A percentile compares a stretch with the other conserved stretches of the same genome.
Evolutionary conservation across 2,888 invertebrate species (phyloP).

Genomic region (Drosophila diplacantha): DNA sequence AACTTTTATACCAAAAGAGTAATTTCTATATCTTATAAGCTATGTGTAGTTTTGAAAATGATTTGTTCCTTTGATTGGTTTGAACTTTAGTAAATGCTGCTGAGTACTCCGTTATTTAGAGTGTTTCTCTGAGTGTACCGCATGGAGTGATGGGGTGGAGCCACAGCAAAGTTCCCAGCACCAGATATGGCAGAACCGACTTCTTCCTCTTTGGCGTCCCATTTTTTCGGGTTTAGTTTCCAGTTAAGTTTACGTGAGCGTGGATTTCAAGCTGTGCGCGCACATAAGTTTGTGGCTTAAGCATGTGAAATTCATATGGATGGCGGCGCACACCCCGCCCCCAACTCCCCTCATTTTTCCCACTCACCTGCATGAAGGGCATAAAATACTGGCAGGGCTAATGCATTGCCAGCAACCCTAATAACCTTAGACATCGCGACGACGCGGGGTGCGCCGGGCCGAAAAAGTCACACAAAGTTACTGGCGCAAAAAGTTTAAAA

Average conservation of each 20-base stretch:
- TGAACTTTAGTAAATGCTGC: too few species aligned
- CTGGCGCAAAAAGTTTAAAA: slow-evolving; percentile 63
- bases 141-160: not conserved
- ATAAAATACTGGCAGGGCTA: slow-evolving; percentile 54
- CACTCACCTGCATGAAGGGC: slow-evolving; percentile 32
- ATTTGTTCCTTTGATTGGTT: too few species aligned
- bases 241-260: slow-evolving; percentile 70
- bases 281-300: slow-evolving; percentile 72
- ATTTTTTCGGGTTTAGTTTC: slow-evolving; percentile 51
- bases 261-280: slow-evolving; percentile 71
- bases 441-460: slow-evolving; percentile 16
- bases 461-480: slow-evolving; percentile 54
- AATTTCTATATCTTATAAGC: not conserved
- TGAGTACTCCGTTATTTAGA: not conserved
- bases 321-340: slow-evolving; percentile 20
- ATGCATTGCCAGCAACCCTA: slow-evolving; percentile 61
- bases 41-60: too few species aligned
- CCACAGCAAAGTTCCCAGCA: slow-evolving; percentile 42
- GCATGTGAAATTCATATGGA: slow-evolving; percentile 72
- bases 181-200: slow-evolving; percentile 28
- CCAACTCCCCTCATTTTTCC: not conserved
- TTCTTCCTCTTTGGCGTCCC: slow-evolving; percentile 8
- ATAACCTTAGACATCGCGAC: slow-evolving; percentile 46
- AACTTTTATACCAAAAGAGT: not conserved
- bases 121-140: not conserved